Percentiles rank a stretch among this genome's conserved stretches.
phyloP scores from a whole-genome alignment of 2,113 vertebrate species.

The Chionomys nivalis region DNA sequence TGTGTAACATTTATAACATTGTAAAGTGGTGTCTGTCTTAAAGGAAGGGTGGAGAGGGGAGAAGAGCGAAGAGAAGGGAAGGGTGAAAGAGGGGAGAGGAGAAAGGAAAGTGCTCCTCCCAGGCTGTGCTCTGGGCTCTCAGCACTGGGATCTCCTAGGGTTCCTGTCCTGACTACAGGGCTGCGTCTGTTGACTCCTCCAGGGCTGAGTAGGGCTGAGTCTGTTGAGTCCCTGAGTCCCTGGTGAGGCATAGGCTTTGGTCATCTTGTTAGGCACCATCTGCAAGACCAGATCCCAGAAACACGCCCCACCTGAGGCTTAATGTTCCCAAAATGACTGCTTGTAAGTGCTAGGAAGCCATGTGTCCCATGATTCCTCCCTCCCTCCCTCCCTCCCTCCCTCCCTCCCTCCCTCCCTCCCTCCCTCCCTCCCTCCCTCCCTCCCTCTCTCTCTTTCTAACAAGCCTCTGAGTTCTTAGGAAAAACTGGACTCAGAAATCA shows the following conservation, averaged over 20 bases:
- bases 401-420: too few relatives aligned
- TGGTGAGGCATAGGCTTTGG: neutral
- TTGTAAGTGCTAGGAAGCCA: neutral
- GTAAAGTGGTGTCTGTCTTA: neutral
- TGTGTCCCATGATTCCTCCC: neutral
- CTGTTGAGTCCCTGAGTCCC: accelerated
- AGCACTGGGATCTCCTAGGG: neutral
- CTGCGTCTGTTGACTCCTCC: neutral
- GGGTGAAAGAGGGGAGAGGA: neutral
- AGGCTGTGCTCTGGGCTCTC: neutral
- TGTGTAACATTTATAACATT: neutral
- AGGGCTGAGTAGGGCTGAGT: neutral
- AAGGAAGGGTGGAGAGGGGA: neutral
- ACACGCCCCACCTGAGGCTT: neutral
- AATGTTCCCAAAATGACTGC: neutral
- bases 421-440: neutral
- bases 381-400: neutral
- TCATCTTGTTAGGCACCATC: neutral
- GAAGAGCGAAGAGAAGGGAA: neutral
- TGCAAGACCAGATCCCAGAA: neutral
- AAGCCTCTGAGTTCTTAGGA: neutral
- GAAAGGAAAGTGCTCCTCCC: too few relatives aligned
- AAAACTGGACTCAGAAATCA: neutral
- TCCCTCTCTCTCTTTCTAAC: neutral
- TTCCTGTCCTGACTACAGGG: neutral